A percentile compares a stretch with the other conserved stretches of the same genome.
Conservation (phyloP, 2,797 vertebrate species). For the Urocyon cinereoargenteus region DNA sequence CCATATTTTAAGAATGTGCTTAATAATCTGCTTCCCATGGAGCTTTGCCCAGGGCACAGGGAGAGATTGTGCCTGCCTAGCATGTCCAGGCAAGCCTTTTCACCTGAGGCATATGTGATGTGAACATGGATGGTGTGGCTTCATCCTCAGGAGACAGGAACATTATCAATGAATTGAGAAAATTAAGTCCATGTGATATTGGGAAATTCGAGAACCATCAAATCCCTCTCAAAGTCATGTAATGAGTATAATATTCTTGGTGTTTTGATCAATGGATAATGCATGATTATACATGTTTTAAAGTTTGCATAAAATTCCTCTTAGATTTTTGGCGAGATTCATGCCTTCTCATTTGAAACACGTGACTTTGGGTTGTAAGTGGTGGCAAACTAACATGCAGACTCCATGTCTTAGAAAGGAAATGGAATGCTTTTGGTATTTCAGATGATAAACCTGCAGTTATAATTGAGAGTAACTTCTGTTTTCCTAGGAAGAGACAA, state of each 20-base stretch:
- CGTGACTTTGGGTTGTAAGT: not conserved
- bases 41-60: not conserved
- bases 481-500: slow-evolving; percentile 7
- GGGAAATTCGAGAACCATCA: not conserved
- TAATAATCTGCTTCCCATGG: not conserved
- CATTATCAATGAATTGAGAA: not conserved
- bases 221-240: not conserved
- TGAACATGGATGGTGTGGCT: not conserved
- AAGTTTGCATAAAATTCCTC: not conserved
- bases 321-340: not conserved
- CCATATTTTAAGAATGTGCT: not conserved
- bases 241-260: not conserved
- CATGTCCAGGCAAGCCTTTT: not conserved
- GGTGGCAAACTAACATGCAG: not conserved
- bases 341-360: not conserved
- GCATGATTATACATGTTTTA: not conserved
- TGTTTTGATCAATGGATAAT: not conserved
- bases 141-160: not conserved
- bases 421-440: not conserved
- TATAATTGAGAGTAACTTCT: not conserved
- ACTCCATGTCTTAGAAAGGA: not conserved
- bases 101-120: not conserved
- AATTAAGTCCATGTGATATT: not conserved
- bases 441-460: not conserved
- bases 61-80: not conserved